Conservation (phyloP, 2,113 vertebrate genomes). For the Apteryx mantelli region DNA sequence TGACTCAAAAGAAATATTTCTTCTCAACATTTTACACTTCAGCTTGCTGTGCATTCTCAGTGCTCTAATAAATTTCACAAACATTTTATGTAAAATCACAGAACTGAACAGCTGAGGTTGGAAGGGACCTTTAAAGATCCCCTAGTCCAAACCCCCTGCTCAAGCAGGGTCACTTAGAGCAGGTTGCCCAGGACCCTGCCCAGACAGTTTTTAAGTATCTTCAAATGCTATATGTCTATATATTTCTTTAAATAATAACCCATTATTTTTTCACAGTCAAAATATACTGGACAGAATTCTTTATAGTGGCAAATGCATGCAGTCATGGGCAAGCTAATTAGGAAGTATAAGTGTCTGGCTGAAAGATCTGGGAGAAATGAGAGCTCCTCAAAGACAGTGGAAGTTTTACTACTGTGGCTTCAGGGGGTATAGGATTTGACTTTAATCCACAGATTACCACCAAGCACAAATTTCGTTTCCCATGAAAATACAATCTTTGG, state of each 20-base stretch:
- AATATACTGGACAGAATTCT: neutral
- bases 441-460: neutral
- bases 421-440: neutral
- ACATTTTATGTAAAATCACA: neutral
- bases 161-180: too few relatives aligned
- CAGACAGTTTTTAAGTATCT: neutral
- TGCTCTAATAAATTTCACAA: neutral
- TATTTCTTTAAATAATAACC: neutral
- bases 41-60: neutral
- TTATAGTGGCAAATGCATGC: neutral
- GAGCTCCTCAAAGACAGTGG: neutral
- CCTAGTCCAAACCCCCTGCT: too few relatives aligned
- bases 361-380: neutral
- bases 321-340: neutral
- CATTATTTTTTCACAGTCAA: neutral
- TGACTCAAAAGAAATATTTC: neutral
- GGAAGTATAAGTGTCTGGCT: neutral
- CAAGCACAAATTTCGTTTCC: neutral
- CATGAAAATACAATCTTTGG: rapidly evolving
- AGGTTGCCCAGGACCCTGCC: too few relatives aligned
- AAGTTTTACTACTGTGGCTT: neutral
- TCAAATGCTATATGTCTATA: neutral
- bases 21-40: neutral
- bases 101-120: too few relatives aligned
- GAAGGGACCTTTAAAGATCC: too few relatives aligned